Conservation (phyloP, 1,140 invertebrate genomes). For the Drosophila santomea region DNA sequence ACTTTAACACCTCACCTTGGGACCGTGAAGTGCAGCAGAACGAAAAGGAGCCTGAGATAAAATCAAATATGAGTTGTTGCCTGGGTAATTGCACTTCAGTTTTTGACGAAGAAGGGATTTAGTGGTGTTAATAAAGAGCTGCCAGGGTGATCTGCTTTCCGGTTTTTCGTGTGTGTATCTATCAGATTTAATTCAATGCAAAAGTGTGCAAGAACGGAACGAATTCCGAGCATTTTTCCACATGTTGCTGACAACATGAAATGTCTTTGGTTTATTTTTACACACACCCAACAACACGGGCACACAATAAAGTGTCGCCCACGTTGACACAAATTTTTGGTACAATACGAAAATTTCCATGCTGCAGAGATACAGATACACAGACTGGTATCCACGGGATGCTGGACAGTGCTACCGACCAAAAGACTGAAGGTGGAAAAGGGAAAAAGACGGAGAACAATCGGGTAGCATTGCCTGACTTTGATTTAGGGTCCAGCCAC, state of each 20-base stretch:
- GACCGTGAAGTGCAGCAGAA: conserved; percentile 35
- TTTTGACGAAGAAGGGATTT: conserved; percentile 59
- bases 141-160: conserved; percentile 28
- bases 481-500: conserved; percentile 71
- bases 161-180: conserved; percentile 26
- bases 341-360: conserved; percentile 62
- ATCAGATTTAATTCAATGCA: conserved; percentile 36
- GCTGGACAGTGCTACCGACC: conserved; percentile 45
- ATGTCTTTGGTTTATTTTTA: conserved; percentile 66
- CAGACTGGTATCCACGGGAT: conserved; percentile 45
- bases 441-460: conserved; percentile 6
- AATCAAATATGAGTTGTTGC: conserved; percentile 24
- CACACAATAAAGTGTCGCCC: conserved; percentile 60
- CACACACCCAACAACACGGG: conserved; percentile 32
- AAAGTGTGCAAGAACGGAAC: conserved; percentile 46
- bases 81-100: conserved; percentile 64
- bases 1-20: conserved; percentile 70
- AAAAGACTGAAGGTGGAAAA: conserved; percentile 13
- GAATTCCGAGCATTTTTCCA: conserved; percentile 50
- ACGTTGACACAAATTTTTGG: conserved; percentile 73
- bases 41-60: conserved; percentile 28
- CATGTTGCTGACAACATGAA: conserved; percentile 51
- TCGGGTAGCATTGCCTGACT: conserved; percentile 48
- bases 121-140: conserved; percentile 33
- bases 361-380: conserved; percentile 44